A percentile compares a stretch with the other conserved stretches of the same genome.
Evolutionary conservation across 2,113 vertebrate genomes (phyloP).

Genomic region (Burhinus oedicnemus): DNA sequence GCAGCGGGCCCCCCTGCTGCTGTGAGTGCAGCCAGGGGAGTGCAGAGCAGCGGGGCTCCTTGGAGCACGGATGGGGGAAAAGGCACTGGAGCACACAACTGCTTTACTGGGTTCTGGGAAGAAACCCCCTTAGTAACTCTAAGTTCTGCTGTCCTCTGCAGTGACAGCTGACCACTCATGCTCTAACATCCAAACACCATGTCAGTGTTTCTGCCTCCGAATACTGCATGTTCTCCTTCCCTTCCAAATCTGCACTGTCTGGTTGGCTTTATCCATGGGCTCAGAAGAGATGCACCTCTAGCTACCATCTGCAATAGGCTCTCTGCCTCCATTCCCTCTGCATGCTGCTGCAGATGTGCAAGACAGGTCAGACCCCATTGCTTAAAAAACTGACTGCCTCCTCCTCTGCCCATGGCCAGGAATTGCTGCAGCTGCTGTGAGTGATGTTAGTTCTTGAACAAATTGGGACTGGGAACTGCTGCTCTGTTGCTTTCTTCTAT

Average conservation of each 20-base stretch:
- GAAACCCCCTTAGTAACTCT: neutral
- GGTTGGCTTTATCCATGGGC: neutral
- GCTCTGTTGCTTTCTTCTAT: neutral
- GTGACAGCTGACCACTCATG: neutral
- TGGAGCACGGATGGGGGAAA: neutral
- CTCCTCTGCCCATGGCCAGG: neutral
- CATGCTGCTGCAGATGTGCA: neutral
- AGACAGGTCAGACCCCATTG: neutral
- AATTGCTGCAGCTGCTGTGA: neutral
- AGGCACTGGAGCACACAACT: rapidly evolving
- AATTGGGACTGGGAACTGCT: neutral
- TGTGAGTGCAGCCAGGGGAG: neutral
- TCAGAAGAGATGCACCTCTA: neutral
- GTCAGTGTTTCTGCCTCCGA: neutral
- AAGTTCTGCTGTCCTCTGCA: neutral
- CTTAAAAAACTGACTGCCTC: neutral
- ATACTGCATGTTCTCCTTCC: neutral
- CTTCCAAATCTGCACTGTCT: neutral
- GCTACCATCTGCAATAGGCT: neutral
- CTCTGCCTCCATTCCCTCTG: neutral
- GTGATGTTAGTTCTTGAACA: neutral
- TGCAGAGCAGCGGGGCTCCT: rapidly evolving
- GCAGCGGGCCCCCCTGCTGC: rapidly evolving
- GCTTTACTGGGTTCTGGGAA: neutral
- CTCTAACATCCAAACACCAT: neutral